phyloP scores from a whole-genome alignment of 2,797 vertebrate genomes.

The Hypotaenidia philippensis region DNA sequence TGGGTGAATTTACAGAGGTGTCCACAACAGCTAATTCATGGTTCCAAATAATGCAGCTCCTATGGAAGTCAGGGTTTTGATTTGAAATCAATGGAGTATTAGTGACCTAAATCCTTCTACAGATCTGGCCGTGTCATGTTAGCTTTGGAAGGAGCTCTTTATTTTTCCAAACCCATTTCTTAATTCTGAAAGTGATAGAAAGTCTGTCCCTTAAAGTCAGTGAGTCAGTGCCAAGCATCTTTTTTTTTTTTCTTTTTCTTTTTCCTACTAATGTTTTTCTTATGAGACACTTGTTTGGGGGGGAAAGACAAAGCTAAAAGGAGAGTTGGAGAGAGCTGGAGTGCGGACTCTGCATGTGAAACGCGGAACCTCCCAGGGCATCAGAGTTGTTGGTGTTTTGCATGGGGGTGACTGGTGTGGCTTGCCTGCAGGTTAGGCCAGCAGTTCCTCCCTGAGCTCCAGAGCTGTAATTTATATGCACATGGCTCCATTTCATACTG shows the following conservation, averaged over 20 bases:
- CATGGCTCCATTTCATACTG: not conserved
- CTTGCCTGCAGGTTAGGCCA: not conserved
- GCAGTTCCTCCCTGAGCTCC: rapidly evolving
- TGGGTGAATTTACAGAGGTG: not conserved
- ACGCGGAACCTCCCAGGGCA: not conserved
- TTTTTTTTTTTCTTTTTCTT: too few relatives aligned
- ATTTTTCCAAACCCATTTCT: not conserved
- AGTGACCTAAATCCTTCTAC: not conserved
- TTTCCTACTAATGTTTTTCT: rapidly evolving
- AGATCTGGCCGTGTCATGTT: not conserved
- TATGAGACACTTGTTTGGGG: not conserved
- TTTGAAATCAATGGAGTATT: not conserved
- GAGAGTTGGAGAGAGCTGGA: not conserved
- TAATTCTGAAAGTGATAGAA: not conserved
- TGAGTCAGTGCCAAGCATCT: not conserved
- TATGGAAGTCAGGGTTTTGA: not conserved
- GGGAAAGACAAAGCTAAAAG: not conserved
- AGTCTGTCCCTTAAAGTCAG: not conserved
- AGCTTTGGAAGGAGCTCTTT: not conserved
- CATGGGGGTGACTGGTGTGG: rapidly evolving
- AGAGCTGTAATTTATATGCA: not conserved
- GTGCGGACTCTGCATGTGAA: not conserved
- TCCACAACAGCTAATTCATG: not conserved
- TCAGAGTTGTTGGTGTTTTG: not conserved
- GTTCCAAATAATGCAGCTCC: not conserved